Percentiles rank a stretch among this genome's conserved stretches.
These are phyloP conservation scores for Synanthedon andrenaeformis DNA, from an alignment of 2,888 invertebrate genomes.

Conservation along the genomic window DNA sequence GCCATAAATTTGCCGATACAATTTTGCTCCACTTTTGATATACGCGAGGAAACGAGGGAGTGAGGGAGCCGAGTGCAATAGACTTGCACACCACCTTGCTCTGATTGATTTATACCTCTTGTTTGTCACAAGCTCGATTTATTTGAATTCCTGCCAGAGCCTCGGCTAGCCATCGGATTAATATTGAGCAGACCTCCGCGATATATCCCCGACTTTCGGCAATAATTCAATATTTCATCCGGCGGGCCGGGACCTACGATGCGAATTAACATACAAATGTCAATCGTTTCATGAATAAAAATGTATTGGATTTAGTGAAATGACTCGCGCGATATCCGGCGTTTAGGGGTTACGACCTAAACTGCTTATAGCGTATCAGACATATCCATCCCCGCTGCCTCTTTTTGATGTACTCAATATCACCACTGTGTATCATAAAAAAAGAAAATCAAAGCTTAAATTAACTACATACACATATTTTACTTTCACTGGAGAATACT, in stretches of 20 bases:
- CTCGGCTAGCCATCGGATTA: slow-evolving; percentile 62
- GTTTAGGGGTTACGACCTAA: slow-evolving; percentile 39
- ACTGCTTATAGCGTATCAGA: slow-evolving; percentile 41
- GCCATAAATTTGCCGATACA: slow-evolving; percentile 63
- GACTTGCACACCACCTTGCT: slow-evolving; percentile 63
- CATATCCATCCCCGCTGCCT: no score
- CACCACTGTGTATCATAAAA: slow-evolving; percentile 9
- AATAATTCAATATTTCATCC: slow-evolving; percentile 70
- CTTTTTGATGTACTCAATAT: slow-evolving; percentile 19
- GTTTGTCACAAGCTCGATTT: slow-evolving; percentile 69
- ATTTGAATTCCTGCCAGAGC: slow-evolving; percentile 69
- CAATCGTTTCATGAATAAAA: slow-evolving; percentile 71
- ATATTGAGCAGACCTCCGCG: slow-evolving; percentile 61
- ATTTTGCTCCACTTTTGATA: slow-evolving; percentile 45
- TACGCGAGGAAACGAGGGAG: slow-evolving; percentile 7
- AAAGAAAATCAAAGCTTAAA: slow-evolving; percentile 7
- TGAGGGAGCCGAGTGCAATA: slow-evolving; percentile 39
- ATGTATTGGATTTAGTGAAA: slow-evolving; percentile 69
- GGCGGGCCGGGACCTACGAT: slow-evolving; percentile 57
- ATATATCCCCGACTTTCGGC: slow-evolving; percentile 64
- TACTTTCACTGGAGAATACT: no score
- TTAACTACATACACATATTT: no score
- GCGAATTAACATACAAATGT: slow-evolving; percentile 70
- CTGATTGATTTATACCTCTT: slow-evolving; percentile 71
- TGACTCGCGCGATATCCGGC: slow-evolving; percentile 51